phyloP scores from a whole-genome alignment of 2,888 invertebrate genomes.

The Stegana nigrithorax region DNA sequence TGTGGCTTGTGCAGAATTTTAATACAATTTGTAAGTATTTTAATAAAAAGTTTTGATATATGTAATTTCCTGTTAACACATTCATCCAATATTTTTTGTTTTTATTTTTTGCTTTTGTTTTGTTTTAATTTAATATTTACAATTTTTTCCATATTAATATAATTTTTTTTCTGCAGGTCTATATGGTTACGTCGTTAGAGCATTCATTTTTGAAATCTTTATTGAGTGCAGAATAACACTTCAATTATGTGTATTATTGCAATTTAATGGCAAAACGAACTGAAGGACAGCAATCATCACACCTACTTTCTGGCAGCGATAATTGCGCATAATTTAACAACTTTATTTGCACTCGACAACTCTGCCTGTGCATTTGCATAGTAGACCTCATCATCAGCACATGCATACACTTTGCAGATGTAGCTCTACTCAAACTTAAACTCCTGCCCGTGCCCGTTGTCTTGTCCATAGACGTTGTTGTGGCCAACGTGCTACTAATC shows the following conservation, averaged over 20 bases:
- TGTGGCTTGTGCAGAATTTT: neutral
- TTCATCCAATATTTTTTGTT: neutral
- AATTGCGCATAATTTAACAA: constrained; percentile 58
- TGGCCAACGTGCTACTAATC: constrained; percentile 9
- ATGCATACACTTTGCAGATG: neutral
- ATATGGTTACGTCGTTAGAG: too few species aligned
- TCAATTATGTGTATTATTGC: constrained; percentile 53
- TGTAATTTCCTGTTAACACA: neutral
- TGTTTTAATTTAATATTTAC: too few species aligned
- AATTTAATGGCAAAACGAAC: constrained; percentile 40
- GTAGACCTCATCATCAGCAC: neutral
- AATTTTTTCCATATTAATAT: too few species aligned
- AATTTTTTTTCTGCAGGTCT: too few species aligned
- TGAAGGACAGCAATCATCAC: constrained; percentile 47
- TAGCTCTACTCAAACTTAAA: too few species aligned
- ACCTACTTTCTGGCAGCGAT: constrained; percentile 54
- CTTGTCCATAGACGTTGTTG: too few species aligned
- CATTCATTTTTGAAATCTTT: too few species aligned
- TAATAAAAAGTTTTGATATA: neutral
- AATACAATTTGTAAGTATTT: neutral
- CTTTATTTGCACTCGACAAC: constrained; percentile 40
- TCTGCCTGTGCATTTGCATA: constrained; percentile 1
- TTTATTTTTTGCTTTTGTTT: neutral
- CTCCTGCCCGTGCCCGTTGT: constrained; percentile 23
- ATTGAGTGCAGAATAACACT: constrained; percentile 49